Percentiles rank a stretch among this genome's conserved stretches.
Evolutionary conservation across 1,140 invertebrate genomes (phyloP).

Genomic region (Oscheius sp.): DNA sequence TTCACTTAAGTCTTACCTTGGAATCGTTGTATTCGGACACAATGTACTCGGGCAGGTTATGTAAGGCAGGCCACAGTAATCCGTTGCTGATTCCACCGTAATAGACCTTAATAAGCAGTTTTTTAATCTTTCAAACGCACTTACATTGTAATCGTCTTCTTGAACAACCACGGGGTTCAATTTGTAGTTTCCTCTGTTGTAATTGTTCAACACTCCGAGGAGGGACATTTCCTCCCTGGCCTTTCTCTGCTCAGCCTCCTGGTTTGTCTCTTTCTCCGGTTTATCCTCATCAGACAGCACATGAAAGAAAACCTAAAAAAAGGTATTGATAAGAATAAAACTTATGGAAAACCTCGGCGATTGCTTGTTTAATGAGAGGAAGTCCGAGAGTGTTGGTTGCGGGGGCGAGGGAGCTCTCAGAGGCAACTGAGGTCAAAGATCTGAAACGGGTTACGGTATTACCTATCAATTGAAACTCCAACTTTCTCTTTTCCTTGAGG

Average conservation of each 20-base stretch:
- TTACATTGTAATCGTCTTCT: slow-evolving; percentile 35
- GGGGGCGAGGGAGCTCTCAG: slow-evolving; percentile 45
- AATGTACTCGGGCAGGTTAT: slow-evolving; percentile 61
- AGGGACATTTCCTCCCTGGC: slow-evolving; percentile 57
- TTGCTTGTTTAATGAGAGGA: slow-evolving; percentile 55
- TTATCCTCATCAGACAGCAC: slow-evolving; percentile 58
- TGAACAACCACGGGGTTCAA: slow-evolving; percentile 59
- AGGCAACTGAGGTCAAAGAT: background rate
- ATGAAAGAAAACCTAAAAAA: too few relatives aligned
- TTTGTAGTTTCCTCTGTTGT: slow-evolving; percentile 59
- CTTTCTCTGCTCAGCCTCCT: slow-evolving; percentile 36
- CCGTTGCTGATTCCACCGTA: slow-evolving; percentile 60
- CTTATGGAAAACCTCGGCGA: too few relatives aligned
- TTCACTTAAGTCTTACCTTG: slow-evolving; percentile 24
- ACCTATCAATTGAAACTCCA: slow-evolving; percentile 19
- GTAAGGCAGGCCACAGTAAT: slow-evolving; percentile 57
- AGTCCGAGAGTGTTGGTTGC: slow-evolving; percentile 58
- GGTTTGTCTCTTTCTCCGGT: slow-evolving; percentile 43
- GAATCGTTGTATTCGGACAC: slow-evolving; percentile 57
- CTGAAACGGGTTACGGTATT: background rate
- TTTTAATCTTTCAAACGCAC: background rate
- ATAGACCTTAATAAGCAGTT: slow-evolving; percentile 45
- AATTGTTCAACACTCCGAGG: slow-evolving; percentile 58
- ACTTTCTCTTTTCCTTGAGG: slow-evolving; percentile 41
- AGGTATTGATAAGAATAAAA: too few relatives aligned